Evolutionary conservation across 2,888 invertebrate genomes (phyloP).

Genomic region (Diarsia mendica): DNA sequence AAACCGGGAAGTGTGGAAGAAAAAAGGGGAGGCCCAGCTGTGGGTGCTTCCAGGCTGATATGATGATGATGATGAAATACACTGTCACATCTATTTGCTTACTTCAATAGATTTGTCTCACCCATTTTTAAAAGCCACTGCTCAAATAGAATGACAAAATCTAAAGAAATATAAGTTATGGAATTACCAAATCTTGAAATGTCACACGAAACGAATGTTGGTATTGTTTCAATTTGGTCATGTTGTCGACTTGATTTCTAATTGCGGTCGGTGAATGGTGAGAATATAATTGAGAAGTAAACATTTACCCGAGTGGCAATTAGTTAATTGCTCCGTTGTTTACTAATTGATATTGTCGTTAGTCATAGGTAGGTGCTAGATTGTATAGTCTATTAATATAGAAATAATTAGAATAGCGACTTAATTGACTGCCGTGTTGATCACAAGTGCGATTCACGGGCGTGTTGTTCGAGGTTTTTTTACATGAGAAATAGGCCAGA

Average conservation of each 20-base stretch:
- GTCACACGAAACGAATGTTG: slow-evolving; percentile 16
- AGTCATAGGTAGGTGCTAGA: slow-evolving; percentile 19
- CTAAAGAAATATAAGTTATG: background rate
- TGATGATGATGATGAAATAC: no score
- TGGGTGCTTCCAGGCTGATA: no score
- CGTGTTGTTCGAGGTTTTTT: background rate
- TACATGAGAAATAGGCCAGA: no score
- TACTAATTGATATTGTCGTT: slow-evolving; percentile 43
- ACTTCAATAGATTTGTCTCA: background rate
- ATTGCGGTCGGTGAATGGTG: slow-evolving; percentile 22
- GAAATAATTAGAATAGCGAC: background rate
- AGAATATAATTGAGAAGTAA: slow-evolving; percentile 42
- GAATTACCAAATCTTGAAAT: slow-evolving; percentile 20
- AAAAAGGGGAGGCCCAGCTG: no score
- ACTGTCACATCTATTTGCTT: background rate
- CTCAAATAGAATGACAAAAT: slow-evolving; percentile 11
- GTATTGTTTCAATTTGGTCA: slow-evolving; percentile 24
- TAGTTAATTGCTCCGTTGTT: slow-evolving; percentile 39
- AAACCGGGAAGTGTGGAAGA: no score
- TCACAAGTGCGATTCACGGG: background rate
- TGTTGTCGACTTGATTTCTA: slow-evolving; percentile 31
- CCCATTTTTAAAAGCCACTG: no score
- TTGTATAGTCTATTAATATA: slow-evolving; percentile 9
- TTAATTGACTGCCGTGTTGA: background rate
- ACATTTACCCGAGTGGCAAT: slow-evolving; percentile 39